Evolutionary conservation across 1,140 invertebrate species (phyloP).

Genomic region (Ridgeia piscesae): DNA sequence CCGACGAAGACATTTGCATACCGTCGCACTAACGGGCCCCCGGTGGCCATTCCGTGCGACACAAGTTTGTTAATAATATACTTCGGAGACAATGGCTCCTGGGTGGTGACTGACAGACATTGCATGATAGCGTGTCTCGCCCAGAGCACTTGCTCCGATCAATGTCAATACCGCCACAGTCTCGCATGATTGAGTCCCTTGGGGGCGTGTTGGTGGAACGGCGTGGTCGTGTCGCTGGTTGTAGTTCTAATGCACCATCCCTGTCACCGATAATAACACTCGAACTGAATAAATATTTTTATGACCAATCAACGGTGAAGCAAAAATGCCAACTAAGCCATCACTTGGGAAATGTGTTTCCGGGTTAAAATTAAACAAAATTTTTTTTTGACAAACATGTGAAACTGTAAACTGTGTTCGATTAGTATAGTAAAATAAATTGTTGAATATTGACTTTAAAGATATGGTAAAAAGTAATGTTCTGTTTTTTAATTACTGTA

Average conservation of each 20-base stretch:
- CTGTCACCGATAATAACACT: neutral
- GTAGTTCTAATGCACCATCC: neutral
- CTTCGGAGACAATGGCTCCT: neutral
- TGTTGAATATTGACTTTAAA: no score
- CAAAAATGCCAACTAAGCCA: neutral
- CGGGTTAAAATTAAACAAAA: no score
- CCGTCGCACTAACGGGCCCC: neutral
- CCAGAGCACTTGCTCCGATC: neutral
- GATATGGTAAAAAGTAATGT: no score
- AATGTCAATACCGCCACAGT: neutral
- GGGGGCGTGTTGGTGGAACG: neutral
- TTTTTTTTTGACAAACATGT: no score
- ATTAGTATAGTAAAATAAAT: no score
- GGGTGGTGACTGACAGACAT: neutral
- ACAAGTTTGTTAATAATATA: conserved; percentile 7
- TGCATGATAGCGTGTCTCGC: neutral
- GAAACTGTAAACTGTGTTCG: no score
- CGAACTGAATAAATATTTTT: neutral
- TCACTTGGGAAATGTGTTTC: neutral
- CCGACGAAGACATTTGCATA: neutral
- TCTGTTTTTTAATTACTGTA: no score
- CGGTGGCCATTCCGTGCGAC: neutral
- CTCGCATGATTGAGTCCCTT: neutral
- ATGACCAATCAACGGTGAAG: neutral
- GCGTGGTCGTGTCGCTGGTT: neutral